These are phyloP conservation scores for Erebia aethiops DNA, from an alignment of 2,888 invertebrate species.

Conservation along the genomic window DNA sequence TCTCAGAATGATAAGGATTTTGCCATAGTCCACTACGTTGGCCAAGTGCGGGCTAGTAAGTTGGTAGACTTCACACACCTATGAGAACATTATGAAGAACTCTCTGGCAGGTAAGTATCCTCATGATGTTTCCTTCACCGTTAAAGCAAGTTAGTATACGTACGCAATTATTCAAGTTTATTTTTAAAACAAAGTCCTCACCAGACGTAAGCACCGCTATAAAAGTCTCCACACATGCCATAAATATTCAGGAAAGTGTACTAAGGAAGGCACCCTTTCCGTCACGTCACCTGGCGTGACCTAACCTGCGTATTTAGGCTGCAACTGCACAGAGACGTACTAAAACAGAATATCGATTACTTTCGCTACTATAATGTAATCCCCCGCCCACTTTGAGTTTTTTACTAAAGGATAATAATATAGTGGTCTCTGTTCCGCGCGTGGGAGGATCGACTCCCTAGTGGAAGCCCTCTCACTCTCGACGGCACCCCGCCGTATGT, in stretches of 20 bases:
- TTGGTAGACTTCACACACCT: too few relatives aligned
- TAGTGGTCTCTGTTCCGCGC: conserved; percentile 74
- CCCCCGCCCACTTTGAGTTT: conserved; percentile 84
- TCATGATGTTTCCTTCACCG: too few relatives aligned
- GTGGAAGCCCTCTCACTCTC: conserved; percentile 57
- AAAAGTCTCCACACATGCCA: neutral
- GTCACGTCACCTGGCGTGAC: conserved; percentile 57
- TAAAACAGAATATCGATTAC: conserved; percentile 84
- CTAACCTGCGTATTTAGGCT: conserved; percentile 76
- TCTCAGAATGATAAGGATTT: too few relatives aligned
- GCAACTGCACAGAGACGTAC: conserved; percentile 80
- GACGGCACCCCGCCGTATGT: conserved; percentile 75
- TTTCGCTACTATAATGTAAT: conserved; percentile 84
- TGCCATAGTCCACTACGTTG: too few relatives aligned
- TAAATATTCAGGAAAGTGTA: neutral
- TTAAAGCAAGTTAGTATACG: too few relatives aligned
- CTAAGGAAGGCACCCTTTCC: neutral
- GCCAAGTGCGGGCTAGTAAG: too few relatives aligned
- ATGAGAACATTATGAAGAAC: too few relatives aligned
- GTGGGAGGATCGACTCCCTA: conserved; percentile 59
- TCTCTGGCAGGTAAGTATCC: too few relatives aligned
- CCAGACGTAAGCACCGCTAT: neutral
- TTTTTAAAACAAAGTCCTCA: neutral
- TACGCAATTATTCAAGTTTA: neutral
- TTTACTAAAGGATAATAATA: conserved; percentile 76